These are phyloP conservation scores for Acanthornis magna DNA, from an alignment of 2,797 vertebrate genomes.

Conservation along the genomic window DNA sequence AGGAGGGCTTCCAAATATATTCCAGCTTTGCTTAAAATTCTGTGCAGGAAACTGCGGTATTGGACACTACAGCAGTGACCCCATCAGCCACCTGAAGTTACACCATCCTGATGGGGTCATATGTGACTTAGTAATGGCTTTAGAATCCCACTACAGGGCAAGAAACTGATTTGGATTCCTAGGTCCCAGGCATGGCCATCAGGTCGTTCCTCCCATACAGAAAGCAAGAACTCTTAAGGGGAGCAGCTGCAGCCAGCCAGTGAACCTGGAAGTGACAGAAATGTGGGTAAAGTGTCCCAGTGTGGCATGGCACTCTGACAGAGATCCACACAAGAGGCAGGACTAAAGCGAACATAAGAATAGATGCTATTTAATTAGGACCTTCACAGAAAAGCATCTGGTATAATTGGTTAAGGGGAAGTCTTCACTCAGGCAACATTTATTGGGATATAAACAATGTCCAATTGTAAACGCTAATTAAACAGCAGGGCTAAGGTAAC, in stretches of 20 bases:
- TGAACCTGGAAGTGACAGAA: neutral
- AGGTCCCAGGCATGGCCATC: neutral
- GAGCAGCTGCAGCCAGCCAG: neutral
- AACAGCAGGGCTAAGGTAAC: slow-evolving; percentile 42
- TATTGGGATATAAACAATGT: slow-evolving; percentile 47
- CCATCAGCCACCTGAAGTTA: neutral
- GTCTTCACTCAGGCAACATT: slow-evolving; percentile 36
- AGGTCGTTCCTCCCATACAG: neutral
- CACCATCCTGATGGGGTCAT: neutral
- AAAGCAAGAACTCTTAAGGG: neutral
- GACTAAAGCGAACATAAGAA: slow-evolving; percentile 6
- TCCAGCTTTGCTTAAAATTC: neutral
- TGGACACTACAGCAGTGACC: neutral
- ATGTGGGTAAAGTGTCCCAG: neutral
- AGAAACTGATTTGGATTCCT: neutral
- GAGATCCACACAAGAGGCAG: neutral
- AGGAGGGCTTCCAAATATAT: neutral
- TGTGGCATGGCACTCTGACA: neutral
- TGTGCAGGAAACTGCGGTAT: neutral
- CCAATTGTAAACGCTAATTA: slow-evolving; percentile 55
- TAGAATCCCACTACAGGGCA: neutral
- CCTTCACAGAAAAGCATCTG: slow-evolving; percentile 33
- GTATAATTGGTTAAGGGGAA: slow-evolving; percentile 38
- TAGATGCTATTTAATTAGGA: slow-evolving; percentile 38
- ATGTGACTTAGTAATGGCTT: neutral